Percentiles rank a stretch among this genome's conserved stretches.
phyloP scores from a whole-genome alignment of 2,888 invertebrate species.

The Lepidocyrtinus sp. region DNA sequence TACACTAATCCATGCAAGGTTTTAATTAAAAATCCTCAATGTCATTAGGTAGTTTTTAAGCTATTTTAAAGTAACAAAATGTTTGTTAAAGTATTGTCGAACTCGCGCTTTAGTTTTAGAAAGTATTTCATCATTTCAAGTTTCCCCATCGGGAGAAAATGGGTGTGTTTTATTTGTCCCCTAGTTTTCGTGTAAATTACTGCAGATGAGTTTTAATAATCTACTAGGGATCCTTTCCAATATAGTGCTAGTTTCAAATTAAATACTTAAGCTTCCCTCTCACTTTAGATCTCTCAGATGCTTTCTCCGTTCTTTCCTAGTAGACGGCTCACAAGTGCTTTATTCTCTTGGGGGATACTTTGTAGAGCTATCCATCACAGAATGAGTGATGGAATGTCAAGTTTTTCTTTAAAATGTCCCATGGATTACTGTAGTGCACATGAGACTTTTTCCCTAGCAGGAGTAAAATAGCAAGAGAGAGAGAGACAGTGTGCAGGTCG shows the following conservation, averaged over 20 bases:
- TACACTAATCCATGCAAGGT: too few species aligned
- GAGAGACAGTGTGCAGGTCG: slow-evolving; percentile 40
- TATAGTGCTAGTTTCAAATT: slow-evolving; percentile 18
- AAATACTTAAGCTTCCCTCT: slow-evolving; percentile 22
- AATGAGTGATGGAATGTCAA: slow-evolving; percentile 61
- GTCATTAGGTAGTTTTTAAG: too few species aligned
- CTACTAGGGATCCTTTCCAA: slow-evolving; percentile 35
- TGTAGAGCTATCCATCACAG: slow-evolving; percentile 60
- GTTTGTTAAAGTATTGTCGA: too few species aligned
- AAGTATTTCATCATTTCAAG: slow-evolving; percentile 53
- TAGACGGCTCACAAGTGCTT: background rate
- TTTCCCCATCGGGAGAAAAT: slow-evolving; percentile 20
- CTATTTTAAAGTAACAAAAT: too few species aligned
- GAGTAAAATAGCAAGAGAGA: background rate
- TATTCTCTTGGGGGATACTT: slow-evolving; percentile 45
- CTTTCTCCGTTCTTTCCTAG: slow-evolving; percentile 17
- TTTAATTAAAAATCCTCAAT: too few species aligned
- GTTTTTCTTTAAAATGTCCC: slow-evolving; percentile 62
- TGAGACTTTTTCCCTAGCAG: slow-evolving; percentile 41
- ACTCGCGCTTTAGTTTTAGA: too few species aligned
- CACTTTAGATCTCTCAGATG: slow-evolving; percentile 43
- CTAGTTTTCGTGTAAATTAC: slow-evolving; percentile 29
- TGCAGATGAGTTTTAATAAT: slow-evolving; percentile 61
- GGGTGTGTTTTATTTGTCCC: slow-evolving; percentile 41
- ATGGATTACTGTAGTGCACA: slow-evolving; percentile 54